Percentiles rank a stretch among this genome's conserved stretches.
These are phyloP conservation scores for Tenebrosternarchus preto DNA, from an alignment of 2,113 vertebrate species.

Conservation along the genomic window DNA sequence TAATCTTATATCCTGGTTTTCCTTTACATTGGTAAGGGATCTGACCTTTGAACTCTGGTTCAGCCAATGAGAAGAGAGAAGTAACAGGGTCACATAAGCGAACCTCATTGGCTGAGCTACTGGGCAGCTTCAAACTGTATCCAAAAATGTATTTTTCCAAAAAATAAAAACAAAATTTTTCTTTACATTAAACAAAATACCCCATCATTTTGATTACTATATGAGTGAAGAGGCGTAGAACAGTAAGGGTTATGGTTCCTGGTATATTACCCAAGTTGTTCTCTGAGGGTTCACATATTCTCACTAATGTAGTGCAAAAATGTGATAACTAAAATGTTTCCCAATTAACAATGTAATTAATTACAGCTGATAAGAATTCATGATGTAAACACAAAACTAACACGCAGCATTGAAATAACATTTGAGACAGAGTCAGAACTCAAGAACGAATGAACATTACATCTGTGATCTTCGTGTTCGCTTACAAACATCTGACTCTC, in stretches of 20 bases:
- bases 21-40: neutral
- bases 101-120: neutral
- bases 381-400: slow-evolving; percentile 31
- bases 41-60: neutral
- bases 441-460: neutral
- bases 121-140: neutral
- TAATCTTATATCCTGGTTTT: neutral
- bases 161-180: too few relatives aligned
- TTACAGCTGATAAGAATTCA: neutral
- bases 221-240: neutral
- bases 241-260: neutral
- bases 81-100: neutral
- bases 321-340: neutral
- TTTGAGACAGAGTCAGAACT: neutral
- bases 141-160: too few relatives aligned
- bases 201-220: neutral
- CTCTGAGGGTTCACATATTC: neutral
- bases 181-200: neutral
- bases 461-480: too few relatives aligned
- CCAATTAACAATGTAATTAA: neutral
- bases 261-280: neutral
- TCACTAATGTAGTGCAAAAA: neutral
- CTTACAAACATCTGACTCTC: neutral
- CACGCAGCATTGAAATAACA: neutral
- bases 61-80: neutral